Evolutionary conservation across 2,113 vertebrate species (phyloP).

Genomic region (Sapajus apella): DNA sequence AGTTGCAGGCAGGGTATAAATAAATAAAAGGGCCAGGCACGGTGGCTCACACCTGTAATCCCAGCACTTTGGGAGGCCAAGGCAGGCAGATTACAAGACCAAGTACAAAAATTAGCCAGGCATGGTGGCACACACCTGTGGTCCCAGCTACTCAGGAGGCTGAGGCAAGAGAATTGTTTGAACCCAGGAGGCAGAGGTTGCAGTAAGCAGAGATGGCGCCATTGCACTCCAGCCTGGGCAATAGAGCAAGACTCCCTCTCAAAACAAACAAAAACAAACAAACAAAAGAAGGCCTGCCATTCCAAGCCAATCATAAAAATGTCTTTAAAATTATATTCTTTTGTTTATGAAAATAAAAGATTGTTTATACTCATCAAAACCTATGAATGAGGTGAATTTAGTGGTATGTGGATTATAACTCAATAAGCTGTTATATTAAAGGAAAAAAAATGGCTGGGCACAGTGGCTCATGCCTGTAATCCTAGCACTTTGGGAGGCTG

Average conservation of each 20-base stretch:
- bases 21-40: neutral
- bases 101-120: neutral
- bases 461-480: neutral
- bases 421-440: neutral
- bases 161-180: neutral
- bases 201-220: too few relatives aligned
- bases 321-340: slow-evolving; percentile 40
- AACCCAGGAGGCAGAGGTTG: too few relatives aligned
- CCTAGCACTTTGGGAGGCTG: neutral
- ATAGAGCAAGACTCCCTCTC: neutral
- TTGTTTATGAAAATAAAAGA: slow-evolving; percentile 34
- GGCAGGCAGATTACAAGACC: neutral
- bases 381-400: neutral
- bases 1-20: neutral
- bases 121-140: neutral
- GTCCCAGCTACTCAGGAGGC: neutral
- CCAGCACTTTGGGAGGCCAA: too few relatives aligned
- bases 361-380: slow-evolving; percentile 8
- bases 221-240: too few relatives aligned
- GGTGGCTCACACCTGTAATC: too few relatives aligned
- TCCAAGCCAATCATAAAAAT: slow-evolving; percentile 3
- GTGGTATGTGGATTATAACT: neutral
- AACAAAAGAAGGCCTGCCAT: neutral
- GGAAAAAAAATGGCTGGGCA: neutral
- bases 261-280: neutral